Base-by-base conservation (phyloP, 2,113 vertebrate species). In the Mellivora capensis region DNA sequence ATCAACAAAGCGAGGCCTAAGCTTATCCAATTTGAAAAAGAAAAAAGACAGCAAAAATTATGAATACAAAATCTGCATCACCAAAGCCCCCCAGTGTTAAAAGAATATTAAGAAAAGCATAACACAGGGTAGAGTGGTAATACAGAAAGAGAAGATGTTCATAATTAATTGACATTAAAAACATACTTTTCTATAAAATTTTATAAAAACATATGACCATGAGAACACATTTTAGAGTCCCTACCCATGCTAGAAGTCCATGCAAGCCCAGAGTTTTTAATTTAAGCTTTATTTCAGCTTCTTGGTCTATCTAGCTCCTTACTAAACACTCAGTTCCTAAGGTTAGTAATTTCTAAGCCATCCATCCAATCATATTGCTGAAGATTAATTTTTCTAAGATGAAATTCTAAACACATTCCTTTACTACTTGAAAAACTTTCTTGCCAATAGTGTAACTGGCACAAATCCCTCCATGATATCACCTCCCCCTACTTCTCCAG, bases 341-440 rank as follows among this genome's bases (percentile, higher is more conserved):
- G 42, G 18, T 57, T 72, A 89, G 2, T 44, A 89, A 80, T 79
- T 90, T 89, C 67, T 79, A 71, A 80, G 37, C 69, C 62, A 31
- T 37, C 49, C 14, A 80, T 20, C 12, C 95, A 86, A 80, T 91
- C 67, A 57, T 18, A 54, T 6, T 88, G 31, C 29, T 61, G 10
- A 94, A 87, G 80, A 76, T 64, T 72, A 57, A 80, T 76, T 97
- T 94, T 91, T 72, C 52, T 69, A 81, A 89, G 94, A 77, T 74
- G 49, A 91, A 96, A 87, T 64, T 94, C 74, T 96, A 86, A 91
- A 91, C 79, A 86, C 82, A 82, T 80, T 74, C 62, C 52, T 88
- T 94, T 59, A 37, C 71, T 49, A 87, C 29, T 39, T 82, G 77
- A 82, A 87, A 97, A 42, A 31, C 9, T 59, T 74, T 57, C n/a